Base-by-base conservation (phyloP, 37 sponge, comb jelly and placozoan genomes). In the Spongia lamella region DNA sequence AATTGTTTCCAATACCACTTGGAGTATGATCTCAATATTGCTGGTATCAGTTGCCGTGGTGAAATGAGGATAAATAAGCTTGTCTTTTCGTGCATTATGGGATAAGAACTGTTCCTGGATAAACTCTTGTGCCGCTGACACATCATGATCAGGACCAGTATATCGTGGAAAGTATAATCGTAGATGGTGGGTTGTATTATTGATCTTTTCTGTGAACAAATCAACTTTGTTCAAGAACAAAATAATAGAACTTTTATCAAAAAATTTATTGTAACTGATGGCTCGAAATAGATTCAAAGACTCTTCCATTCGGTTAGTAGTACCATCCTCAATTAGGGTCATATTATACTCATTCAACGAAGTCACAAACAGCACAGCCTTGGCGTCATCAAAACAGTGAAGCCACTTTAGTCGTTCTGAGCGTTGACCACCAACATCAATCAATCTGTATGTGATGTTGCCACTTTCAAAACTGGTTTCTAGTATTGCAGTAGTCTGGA, bases 251-350 rank as follows among this genome's bases (percentile, higher is more conserved):
- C 93, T 93, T 61, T 88, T 90, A 66, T 82, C 77, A 62, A 96
- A 96, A 80, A 96, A 96, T 72, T 87, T 87, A 83, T 96, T 96
- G 87, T 96, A 93, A 61, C 97, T 90, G 27, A 96, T 96, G n/a
- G 97, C 97, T 40, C 90, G 88, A 72, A 96, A 96, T 68, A 96
- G 80, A n/a, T n/a, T n/a, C n/a, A n/a, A n/a, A n/a, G n/a, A n/a
- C n/a, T n/a, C n/a, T n/a, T n/a, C n/a, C n/a, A 26, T 87, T 90
- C 51, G 90, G 83, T 0, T 88, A 86, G 90, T 89, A 56, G 88
- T 90, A 11, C 81, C 84, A 58, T 96, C 97, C 47, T 96, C 97
- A 76, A 86, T 88, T 29, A 96, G 66, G 0, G 88, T 85, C 94
- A 93, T 96, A 59, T 96, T 94, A 79, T 96, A 96, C 1, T 94